Percentiles rank a stretch among this genome's conserved stretches.
Conservation (phyloP, 2,113 vertebrate species). For the Bubo bubo region DNA sequence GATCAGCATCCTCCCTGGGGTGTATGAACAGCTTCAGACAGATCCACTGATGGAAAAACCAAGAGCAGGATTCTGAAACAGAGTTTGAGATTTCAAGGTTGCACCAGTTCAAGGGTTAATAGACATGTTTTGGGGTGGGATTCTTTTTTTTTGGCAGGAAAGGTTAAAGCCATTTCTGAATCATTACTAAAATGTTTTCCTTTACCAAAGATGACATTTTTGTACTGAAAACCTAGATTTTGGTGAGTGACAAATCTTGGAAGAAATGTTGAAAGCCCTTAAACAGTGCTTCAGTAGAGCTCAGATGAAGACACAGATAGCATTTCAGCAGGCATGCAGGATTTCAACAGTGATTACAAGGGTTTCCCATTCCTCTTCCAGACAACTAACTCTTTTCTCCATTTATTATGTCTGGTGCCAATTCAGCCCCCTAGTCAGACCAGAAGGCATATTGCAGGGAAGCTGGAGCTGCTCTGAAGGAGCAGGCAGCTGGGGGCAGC, state of each 20-base stretch:
- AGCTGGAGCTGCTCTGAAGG: neutral
- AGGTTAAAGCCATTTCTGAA: neutral
- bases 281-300: neutral
- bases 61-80: neutral
- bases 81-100: neutral
- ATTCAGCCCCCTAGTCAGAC: neutral
- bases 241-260: rapidly evolving
- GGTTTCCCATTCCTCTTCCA: neutral
- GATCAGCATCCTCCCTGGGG: neutral
- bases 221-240: neutral
- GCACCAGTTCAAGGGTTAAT: neutral
- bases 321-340: neutral
- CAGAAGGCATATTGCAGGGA: neutral
- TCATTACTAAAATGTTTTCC: neutral
- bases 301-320: neutral
- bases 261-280: neutral
- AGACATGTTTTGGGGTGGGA: neutral
- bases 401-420: neutral
- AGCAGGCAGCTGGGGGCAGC: neutral
- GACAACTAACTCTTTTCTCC: neutral
- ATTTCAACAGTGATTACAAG: neutral
- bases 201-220: neutral
- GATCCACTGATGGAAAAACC: neutral
- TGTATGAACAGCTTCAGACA: neutral
- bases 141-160: neutral